Base-by-base conservation (phyloP, 2,797 vertebrate genomes). In the Notoglanidium macrostoma region DNA sequence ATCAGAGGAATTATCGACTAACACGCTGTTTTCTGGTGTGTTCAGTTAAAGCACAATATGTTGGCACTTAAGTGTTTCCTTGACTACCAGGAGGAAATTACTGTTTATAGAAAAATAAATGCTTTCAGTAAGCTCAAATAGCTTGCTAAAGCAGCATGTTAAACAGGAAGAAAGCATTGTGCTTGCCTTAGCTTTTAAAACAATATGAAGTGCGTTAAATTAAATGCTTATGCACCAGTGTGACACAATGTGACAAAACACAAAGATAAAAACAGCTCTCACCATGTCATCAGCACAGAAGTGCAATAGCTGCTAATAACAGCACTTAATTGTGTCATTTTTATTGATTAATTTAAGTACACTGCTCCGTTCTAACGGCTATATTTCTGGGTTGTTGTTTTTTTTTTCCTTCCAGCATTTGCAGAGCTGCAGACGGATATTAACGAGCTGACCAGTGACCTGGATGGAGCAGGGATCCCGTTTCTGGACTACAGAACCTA, bases 371-470 rank as follows among this genome's bases (percentile, higher is more conserved):
- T 40, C 19, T 84, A 59, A 72, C 9, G 40, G 29, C 74, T 21
- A n/a, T 46, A 49, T 81, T 70, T 61, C 21, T 86, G 49, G 32
- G 76, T 6, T 63, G 0, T 0, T 86, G 68, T 10, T 21, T 49
- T 65, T 57, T 90, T 8, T 87, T 49, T 86, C 40, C 15, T 7
- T 51, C 21, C 92, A 99, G 98, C 98, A 35, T 99, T 99, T 94
- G 98, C 98, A 0, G 98, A 99, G 93, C 96, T 99, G 0, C 98
- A 99, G 93, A 99, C 98, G 0, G 98, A 99, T 91, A 99, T 99
- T 88, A 98, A 99, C 0, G 98, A 99, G 92, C 88, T 99, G 91
- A 99, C 98, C n/a, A 99, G 98, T 4, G 98, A 99, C 91, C 95
- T 99, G 89, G 98, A 99, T 0, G 98, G 98, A 87, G 98, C 97